phyloP scores from a whole-genome alignment of 1,140 invertebrate genomes.

The Eupristina koningsbergeri region DNA sequence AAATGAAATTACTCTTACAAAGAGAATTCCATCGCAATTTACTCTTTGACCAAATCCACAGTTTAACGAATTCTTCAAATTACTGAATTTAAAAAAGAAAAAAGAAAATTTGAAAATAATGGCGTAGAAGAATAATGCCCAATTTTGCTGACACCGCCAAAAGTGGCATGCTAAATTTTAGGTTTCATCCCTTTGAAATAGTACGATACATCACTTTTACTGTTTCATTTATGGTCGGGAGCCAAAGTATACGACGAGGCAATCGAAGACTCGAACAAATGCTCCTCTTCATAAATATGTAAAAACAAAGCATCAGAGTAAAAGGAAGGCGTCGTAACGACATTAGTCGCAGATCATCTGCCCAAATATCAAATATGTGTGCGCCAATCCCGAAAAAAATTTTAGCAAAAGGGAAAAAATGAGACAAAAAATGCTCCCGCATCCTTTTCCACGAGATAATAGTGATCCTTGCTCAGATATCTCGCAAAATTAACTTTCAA shows the following conservation, averaged over 20 bases:
- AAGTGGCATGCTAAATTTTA: not conserved
- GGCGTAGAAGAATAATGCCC: too few species aligned
- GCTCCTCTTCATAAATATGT: slow-evolving; percentile 49
- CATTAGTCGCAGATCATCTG: slow-evolving; percentile 6
- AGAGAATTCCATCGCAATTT: too few species aligned
- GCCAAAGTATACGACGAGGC: not conserved
- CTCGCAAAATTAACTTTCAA: too few species aligned
- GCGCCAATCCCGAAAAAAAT: not conserved
- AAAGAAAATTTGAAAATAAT: too few species aligned
- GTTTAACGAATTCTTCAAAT: too few species aligned
- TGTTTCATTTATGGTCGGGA: slow-evolving; percentile 28
- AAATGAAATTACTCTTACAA: too few species aligned
- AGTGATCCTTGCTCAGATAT: too few species aligned
- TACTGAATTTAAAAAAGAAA: too few species aligned
- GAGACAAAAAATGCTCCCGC: not conserved
- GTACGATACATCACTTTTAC: slow-evolving; percentile 18
- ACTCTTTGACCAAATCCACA: too few species aligned
- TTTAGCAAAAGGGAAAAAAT: not conserved
- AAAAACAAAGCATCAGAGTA: slow-evolving; percentile 17
- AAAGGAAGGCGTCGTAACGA: slow-evolving; percentile 24
- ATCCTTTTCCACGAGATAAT: too few species aligned
- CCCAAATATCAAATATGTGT: slow-evolving; percentile 30
- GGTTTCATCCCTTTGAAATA: not conserved
- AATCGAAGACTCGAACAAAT: slow-evolving; percentile 15
- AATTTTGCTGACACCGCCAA: not conserved